Percentiles rank a stretch among this genome's conserved stretches.
Conservation (phyloP, 2,797 vertebrate species). For the Cheirogaleus major region DNA sequence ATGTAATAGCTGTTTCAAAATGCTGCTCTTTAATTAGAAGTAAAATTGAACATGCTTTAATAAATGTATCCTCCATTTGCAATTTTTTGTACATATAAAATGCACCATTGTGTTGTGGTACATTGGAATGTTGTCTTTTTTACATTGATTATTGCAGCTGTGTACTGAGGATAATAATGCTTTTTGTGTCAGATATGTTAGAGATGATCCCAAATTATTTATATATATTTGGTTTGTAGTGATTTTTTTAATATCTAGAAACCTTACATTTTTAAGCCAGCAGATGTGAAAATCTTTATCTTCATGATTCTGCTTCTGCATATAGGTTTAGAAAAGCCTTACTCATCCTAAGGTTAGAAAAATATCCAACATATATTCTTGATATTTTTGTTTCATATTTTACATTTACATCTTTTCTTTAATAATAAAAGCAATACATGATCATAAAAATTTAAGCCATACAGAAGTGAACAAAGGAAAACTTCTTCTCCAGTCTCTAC, state of each 20-base stretch:
- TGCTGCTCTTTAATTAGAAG: neutral
- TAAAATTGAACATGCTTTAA: neutral
- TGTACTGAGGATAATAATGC: neutral
- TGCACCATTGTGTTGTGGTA: neutral
- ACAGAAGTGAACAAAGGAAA: neutral
- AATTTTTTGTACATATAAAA: neutral
- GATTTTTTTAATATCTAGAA: neutral
- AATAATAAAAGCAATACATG: neutral
- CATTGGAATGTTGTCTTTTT: neutral
- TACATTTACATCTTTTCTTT: conserved; percentile 7
- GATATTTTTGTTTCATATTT: neutral
- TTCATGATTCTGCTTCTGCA: neutral
- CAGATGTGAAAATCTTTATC: neutral
- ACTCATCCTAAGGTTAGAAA: neutral
- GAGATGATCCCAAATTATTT: neutral
- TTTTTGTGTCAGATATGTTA: neutral
- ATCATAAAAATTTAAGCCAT: conserved; percentile 22
- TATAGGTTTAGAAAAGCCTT: neutral
- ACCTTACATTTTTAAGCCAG: neutral
- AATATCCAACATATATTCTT: neutral
- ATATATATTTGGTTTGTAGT: neutral
- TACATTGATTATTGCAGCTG: neutral
- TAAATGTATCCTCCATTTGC: neutral
- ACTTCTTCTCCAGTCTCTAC: neutral
- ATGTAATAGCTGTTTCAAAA: neutral